A percentile compares a stretch with the other conserved stretches of the same genome.
Conservation (phyloP, 53 echinoderm and acorn worm genomes). For the Patiria pectinifera region DNA sequence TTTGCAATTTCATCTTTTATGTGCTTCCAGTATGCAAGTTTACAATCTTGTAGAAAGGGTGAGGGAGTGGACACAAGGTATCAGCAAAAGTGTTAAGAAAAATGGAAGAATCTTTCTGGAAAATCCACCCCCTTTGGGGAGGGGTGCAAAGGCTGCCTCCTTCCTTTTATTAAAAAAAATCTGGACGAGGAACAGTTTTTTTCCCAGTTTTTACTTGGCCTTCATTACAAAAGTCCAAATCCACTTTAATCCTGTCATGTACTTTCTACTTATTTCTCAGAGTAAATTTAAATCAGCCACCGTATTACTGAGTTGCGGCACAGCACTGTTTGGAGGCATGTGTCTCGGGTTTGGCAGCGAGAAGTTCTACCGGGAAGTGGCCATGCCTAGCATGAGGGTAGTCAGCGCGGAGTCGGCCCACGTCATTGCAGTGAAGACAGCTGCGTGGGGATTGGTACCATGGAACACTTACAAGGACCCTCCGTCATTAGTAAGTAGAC, state of each 20-base stretch:
- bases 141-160: too few relatives aligned
- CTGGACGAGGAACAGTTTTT: too few relatives aligned
- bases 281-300: constrained; percentile 61
- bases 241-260: not conserved
- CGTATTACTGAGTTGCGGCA: constrained; percentile 72
- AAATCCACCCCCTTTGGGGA: too few relatives aligned
- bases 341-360: constrained; percentile 82
- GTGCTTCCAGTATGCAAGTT: too few relatives aligned
- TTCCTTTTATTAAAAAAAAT: too few relatives aligned
- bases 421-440: constrained; percentile 82
- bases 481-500: constrained; percentile 74
- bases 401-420: constrained; percentile 84
- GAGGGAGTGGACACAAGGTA: too few relatives aligned
- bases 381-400: constrained; percentile 82
- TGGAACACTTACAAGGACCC: constrained; percentile 77
- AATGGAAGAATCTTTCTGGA: too few relatives aligned
- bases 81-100: too few relatives aligned
- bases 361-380: constrained; percentile 88
- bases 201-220: too few relatives aligned
- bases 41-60: too few relatives aligned
- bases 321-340: constrained; percentile 73
- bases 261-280: constrained; percentile 19
- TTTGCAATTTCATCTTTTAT: too few relatives aligned
- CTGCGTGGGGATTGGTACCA: constrained; percentile 88
- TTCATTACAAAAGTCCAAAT: not conserved